Evolutionary conservation across 2,888 invertebrate genomes (phyloP).

Genomic region (Laothoe populi): DNA sequence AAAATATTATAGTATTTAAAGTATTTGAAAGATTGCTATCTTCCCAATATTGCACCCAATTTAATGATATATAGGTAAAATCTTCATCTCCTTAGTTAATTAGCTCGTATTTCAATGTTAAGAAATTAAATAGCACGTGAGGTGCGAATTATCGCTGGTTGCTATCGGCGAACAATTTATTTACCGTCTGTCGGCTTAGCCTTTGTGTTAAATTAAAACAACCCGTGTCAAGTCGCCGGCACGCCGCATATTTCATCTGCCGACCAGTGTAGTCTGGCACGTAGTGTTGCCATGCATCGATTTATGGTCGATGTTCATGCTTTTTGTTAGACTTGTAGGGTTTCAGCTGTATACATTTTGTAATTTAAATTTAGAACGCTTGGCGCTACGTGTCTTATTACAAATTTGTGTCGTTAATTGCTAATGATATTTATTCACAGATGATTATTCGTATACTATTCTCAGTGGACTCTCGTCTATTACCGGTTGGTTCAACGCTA

Average conservation of each 20-base stretch:
- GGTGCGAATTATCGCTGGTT: constrained; percentile 68
- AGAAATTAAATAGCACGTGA: constrained; percentile 27
- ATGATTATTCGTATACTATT: too few species aligned
- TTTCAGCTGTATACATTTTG: background rate
- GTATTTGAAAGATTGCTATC: too few species aligned
- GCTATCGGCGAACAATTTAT: constrained; percentile 70
- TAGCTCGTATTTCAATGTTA: background rate
- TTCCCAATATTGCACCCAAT: background rate
- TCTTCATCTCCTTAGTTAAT: background rate
- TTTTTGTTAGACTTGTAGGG: background rate
- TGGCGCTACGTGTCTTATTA: too few species aligned
- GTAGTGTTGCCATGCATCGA: constrained; percentile 25
- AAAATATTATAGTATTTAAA: too few species aligned
- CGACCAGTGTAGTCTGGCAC: constrained; percentile 54
- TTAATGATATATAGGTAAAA: background rate
- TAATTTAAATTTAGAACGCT: background rate
- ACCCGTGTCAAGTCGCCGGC: constrained; percentile 55
- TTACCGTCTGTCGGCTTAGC: constrained; percentile 59
- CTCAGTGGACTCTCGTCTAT: too few species aligned
- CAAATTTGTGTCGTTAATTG: too few species aligned
- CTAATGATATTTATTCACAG: too few species aligned
- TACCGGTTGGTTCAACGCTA: too few species aligned
- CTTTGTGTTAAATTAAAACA: constrained; percentile 77
- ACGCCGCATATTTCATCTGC: constrained; percentile 64
- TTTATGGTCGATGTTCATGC: background rate